These are phyloP conservation scores for Dimorphilus gyrociliatus DNA, from an alignment of 2,888 invertebrate genomes.

Conservation along the genomic window DNA sequence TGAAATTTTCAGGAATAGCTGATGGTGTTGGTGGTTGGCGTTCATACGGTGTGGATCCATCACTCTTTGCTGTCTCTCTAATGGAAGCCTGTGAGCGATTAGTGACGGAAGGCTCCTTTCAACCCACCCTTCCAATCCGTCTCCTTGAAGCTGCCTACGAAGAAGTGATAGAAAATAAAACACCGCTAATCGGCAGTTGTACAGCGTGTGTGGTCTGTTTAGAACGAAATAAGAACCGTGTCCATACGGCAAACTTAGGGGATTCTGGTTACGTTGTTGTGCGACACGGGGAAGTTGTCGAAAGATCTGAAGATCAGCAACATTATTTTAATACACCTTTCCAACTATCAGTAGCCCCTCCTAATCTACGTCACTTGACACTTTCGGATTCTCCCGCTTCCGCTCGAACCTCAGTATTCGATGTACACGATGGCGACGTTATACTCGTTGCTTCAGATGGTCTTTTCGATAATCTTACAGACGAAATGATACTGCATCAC, in stretches of 20 bases:
- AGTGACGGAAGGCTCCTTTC: conserved; percentile 65
- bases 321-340: conserved; percentile 98
- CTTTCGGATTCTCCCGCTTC: conserved; percentile 83
- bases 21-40: conserved; percentile 99
- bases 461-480: conserved; percentile 93
- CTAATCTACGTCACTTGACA: conserved; percentile 60
- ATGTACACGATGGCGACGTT: conserved; percentile 62
- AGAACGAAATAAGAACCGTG: conserved; percentile 68
- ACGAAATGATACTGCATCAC: conserved; percentile 69
- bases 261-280: conserved; percentile 56
- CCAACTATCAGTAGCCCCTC: conserved; percentile 83
- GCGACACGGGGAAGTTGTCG: conserved; percentile 46
- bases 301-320: conserved; percentile 86
- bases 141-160: conserved; percentile 77
- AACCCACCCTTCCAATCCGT: conserved; percentile 63
- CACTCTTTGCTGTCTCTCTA: conserved; percentile 78
- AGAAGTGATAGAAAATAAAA: conserved; percentile 75
- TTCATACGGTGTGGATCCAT: conserved; percentile 90
- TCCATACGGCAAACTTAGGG: conserved; percentile 94
- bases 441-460: conserved; percentile 92
- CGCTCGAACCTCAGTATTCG: conserved; percentile 70
- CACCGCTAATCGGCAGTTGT: conserved; percentile 83
- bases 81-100: conserved; percentile 88
- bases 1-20: conserved; percentile 60
- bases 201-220: conserved; percentile 91